Percentiles rank a stretch among this genome's conserved stretches.
Evolutionary conservation across 2,113 vertebrate genomes (phyloP).

Genomic region (Marcusenius ussheri): DNA sequence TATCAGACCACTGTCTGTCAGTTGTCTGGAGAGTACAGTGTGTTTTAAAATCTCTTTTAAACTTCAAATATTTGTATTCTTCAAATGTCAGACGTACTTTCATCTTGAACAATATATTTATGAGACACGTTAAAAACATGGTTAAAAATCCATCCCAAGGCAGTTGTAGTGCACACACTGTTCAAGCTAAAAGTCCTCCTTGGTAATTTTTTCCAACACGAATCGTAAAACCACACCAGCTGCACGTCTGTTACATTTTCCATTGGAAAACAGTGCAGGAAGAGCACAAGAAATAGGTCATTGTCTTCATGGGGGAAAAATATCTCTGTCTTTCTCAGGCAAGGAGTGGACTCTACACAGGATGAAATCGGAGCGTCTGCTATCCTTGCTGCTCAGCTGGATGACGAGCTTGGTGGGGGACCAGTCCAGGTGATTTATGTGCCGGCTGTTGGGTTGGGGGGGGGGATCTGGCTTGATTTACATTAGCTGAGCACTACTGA

Average conservation of each 20-base stretch:
- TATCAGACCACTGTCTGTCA: neutral
- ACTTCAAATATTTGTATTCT: neutral
- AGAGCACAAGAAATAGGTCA: neutral
- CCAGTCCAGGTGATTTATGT: constrained; percentile 77
- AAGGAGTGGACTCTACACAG: constrained; percentile 77
- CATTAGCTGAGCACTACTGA: neutral
- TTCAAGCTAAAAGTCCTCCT: neutral
- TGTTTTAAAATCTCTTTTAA: neutral
- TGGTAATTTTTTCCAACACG: neutral
- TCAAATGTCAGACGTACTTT: neutral
- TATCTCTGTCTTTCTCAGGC: constrained; percentile 61
- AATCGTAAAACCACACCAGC: neutral
- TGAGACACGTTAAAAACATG: neutral
- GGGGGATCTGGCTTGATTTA: neutral
- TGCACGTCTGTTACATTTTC: neutral
- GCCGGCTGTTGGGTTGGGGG: neutral
- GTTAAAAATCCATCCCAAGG: neutral
- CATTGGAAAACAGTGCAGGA: neutral
- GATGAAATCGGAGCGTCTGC: constrained; percentile 83
- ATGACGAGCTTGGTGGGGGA: constrained; percentile 82
- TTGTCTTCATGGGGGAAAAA: neutral
- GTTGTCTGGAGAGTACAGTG: neutral
- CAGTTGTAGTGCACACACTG: neutral
- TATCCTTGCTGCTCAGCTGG: constrained; percentile 77
- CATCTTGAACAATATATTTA: neutral